Evolutionary conservation across 2,888 invertebrate species (phyloP), one percentile per base, ranked within the genome.

Genomic region (Lordiphosa fenestrarum): DNA sequence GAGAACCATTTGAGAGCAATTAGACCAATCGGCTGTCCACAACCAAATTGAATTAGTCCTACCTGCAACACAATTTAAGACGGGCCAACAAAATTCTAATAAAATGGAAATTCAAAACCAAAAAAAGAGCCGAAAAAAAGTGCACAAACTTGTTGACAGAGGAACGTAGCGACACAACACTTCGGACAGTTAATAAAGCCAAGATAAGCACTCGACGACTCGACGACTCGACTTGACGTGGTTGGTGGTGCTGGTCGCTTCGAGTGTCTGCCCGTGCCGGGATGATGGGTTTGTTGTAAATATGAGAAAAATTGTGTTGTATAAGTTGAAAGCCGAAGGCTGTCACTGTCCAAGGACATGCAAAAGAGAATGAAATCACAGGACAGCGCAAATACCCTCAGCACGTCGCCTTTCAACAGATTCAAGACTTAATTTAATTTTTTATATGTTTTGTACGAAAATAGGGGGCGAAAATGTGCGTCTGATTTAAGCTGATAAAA

Each of bases 131-230:
- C 19, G 19, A 42, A 57, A 52, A 7, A 56, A 48, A 55, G 41
- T n/a, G 4, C 7, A 37, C 15, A 35, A 49, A 48, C 10, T 56
- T 37, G n/a, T 25, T 33, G 41, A 3, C 50, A 38, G 21, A 40
- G 33, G 48, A n/a, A 30, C 30, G 30, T 30, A 48, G 53, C 46
- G 25, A 41, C 57, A 63, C 59, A 58, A 65, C 51, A 67, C 63
- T 59, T 53, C 39, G 61, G 63, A 64, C 76, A 72, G 80, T 61
- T 70, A 62, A 72, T 80, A 70, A 69, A 65, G 68, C 59, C 68
- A 63, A 58, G 60, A 72, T 65, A 73, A 72, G 61, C 65, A 71
- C 75, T 69, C 54, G 62, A 64, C 54, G 62, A 64, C 51, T 55
- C 65, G 54, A 59, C 83, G 62, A 64, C 51, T 55, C 65, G 54